These are phyloP conservation scores for Syrista parreyssii DNA, from an alignment of 2,888 invertebrate species.

Conservation along the genomic window DNA sequence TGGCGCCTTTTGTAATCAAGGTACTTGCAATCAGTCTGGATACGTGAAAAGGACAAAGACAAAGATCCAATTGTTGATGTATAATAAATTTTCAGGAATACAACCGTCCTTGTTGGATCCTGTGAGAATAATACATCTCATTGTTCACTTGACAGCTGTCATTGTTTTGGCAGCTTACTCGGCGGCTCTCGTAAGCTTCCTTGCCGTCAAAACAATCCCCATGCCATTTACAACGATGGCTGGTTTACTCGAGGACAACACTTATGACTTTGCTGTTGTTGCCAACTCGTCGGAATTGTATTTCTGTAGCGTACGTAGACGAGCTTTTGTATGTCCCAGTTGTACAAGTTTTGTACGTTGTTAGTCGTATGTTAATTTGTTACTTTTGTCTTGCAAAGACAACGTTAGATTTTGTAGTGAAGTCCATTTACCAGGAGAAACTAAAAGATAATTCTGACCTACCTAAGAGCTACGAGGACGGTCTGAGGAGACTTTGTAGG, in stretches of 20 bases:
- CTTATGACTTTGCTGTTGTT: slow-evolving; percentile 57
- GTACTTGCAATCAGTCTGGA: slow-evolving; percentile 24
- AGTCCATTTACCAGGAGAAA: not conserved
- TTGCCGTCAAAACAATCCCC: slow-evolving; percentile 54
- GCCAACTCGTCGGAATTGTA: slow-evolving; percentile 54
- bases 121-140: slow-evolving; percentile 52
- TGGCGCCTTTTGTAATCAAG: slow-evolving; percentile 59
- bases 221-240: slow-evolving; percentile 63
- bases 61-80: no score
- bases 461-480: slow-evolving; percentile 54
- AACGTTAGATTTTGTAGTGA: slow-evolving; percentile 50
- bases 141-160: slow-evolving; percentile 56
- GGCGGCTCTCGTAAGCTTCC: slow-evolving; percentile 58
- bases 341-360: no score
- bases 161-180: slow-evolving; percentile 61
- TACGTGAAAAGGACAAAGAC: no score
- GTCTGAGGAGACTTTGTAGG: slow-evolving; percentile 50
- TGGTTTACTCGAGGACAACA: slow-evolving; percentile 55
- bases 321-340: no score
- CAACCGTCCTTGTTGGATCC: slow-evolving; percentile 44
- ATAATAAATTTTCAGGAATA: slow-evolving; percentile 40
- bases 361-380: not conserved
- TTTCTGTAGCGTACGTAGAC: slow-evolving; percentile 36
- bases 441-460: slow-evolving; percentile 34
- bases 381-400: slow-evolving; percentile 11